These are phyloP conservation scores for Pollenia labialis DNA, from an alignment of 2,888 invertebrate species.

Conservation along the genomic window DNA sequence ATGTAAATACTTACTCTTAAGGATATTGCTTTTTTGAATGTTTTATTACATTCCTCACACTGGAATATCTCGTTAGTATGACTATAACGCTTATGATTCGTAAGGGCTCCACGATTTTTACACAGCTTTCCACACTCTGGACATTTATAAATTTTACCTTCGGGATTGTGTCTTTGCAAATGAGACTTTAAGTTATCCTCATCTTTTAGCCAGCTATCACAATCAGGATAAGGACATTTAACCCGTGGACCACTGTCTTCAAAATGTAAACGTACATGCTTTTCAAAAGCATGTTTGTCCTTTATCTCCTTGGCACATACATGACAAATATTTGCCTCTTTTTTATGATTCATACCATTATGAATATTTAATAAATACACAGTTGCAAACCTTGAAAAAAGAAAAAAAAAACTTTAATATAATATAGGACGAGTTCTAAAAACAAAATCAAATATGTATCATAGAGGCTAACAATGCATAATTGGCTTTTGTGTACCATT, in stretches of 20 bases:
- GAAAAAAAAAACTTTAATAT: not conserved
- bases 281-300: constrained; percentile 81
- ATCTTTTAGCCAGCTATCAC: constrained; percentile 83
- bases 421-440: too few relatives aligned
- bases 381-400: constrained; percentile 79
- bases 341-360: constrained; percentile 77
- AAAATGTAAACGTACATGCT: constrained; percentile 81
- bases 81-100: constrained; percentile 82
- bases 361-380: constrained; percentile 78
- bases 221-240: constrained; percentile 82
- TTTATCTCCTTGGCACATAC: constrained; percentile 83
- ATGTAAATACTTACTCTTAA: constrained; percentile 78
- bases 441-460: too few relatives aligned
- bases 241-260: constrained; percentile 81
- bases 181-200: constrained; percentile 82
- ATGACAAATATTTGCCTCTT: constrained; percentile 82
- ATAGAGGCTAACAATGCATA: too few relatives aligned
- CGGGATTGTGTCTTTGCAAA: constrained; percentile 80
- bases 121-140: constrained; percentile 81
- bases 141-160: constrained; percentile 79
- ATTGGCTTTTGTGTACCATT: too few relatives aligned
- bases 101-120: constrained; percentile 82
- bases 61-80: constrained; percentile 81
- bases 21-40: constrained; percentile 82
- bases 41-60: constrained; percentile 82